phyloP scores from a whole-genome alignment of 2,888 invertebrate species.

The Diaperis boleti region DNA sequence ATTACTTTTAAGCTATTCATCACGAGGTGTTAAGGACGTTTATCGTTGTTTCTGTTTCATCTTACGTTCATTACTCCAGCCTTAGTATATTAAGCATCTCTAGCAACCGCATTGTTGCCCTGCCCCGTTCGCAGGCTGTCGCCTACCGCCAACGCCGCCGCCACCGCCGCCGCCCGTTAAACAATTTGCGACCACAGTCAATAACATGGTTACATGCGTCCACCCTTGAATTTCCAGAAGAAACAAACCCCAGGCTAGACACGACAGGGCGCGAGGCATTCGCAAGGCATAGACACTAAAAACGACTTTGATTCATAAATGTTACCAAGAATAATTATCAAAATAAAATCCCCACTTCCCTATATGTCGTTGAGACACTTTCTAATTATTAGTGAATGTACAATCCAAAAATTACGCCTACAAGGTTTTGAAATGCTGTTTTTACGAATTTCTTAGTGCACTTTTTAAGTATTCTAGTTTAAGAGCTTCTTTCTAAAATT shows the following conservation, averaged over 20 bases:
- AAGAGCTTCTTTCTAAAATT: too few relatives aligned
- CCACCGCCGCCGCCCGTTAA: constrained; percentile 36
- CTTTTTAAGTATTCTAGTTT: too few relatives aligned
- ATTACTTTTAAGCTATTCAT: constrained; percentile 63
- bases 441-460: too few relatives aligned
- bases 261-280: too few relatives aligned
- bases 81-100: constrained; percentile 64
- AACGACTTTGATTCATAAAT: too few relatives aligned
- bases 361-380: too few relatives aligned
- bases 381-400: too few relatives aligned
- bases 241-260: background rate
- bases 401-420: too few relatives aligned
- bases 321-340: too few relatives aligned
- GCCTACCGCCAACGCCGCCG: constrained; percentile 47
- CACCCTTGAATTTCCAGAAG: constrained; percentile 7
- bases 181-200: constrained; percentile 28
- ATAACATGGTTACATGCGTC: constrained; percentile 24
- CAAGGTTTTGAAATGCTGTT: too few relatives aligned
- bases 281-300: too few relatives aligned
- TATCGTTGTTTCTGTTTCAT: constrained; percentile 66
- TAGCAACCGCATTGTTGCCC: constrained; percentile 62
- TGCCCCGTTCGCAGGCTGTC: constrained; percentile 52
- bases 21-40: constrained; percentile 64
- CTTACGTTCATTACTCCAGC: constrained; percentile 64
- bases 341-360: too few relatives aligned